A percentile compares a stretch with the other conserved stretches of the same genome.
phyloP scores from a whole-genome alignment of 2,797 vertebrate genomes.

The Epinephelus malabaricus region DNA sequence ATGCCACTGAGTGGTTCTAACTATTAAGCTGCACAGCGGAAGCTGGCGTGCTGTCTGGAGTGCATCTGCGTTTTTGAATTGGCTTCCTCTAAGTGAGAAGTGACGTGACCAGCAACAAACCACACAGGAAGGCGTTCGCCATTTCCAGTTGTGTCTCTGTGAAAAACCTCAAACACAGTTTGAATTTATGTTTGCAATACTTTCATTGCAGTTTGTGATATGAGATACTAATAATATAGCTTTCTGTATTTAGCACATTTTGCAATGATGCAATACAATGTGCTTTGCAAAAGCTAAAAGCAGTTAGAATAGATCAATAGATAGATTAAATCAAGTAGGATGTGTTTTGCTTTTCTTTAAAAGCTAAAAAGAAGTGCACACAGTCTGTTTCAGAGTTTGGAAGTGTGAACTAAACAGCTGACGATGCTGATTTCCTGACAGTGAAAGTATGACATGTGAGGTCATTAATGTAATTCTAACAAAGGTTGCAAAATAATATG shows the following conservation, averaged over 20 bases:
- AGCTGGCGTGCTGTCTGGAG: neutral
- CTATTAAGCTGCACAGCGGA: neutral
- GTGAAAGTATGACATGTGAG: neutral
- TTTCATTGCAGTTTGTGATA: neutral
- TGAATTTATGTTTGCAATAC: neutral
- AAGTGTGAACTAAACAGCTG: too few relatives aligned
- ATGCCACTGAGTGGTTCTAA: neutral
- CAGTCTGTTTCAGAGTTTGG: too few relatives aligned
- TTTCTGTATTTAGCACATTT: neutral
- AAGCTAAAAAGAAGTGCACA: neutral
- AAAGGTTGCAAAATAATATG: neutral
- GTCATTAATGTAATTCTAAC: neutral
- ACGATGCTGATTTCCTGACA: too few relatives aligned
- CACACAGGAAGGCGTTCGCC: conserved; percentile 57
- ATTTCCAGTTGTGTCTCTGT: conserved; percentile 26
- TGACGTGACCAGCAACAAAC: conserved; percentile 49
- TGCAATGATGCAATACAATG: neutral
- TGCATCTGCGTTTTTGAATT: conserved; percentile 20
- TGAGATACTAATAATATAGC: neutral
- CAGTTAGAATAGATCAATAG: too few relatives aligned
- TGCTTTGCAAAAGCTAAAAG: neutral
- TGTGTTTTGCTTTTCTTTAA: neutral
- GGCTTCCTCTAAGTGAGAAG: conserved; percentile 44
- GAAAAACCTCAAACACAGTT: conserved; percentile 30
- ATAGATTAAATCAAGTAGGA: neutral